Evolutionary conservation across 1,140 invertebrate genomes (phyloP), one percentile per base, ranked within the genome.

Genomic region (Gonioctena quinquepunctata): DNA sequence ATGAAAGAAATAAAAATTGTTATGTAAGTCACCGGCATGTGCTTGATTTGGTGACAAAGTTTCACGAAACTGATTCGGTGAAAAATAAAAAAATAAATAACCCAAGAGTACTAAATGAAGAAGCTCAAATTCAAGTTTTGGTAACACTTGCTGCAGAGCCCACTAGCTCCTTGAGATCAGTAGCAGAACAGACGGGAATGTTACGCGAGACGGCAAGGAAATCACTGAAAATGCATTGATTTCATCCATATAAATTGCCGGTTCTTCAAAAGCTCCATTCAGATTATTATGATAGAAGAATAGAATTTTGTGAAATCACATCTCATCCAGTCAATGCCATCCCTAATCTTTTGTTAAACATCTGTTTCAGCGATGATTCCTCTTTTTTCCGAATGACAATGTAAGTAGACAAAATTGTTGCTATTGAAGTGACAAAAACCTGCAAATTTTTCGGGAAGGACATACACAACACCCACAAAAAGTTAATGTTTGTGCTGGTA

Each of bases 401-500:
- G 19, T 6, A 8, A 25, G 22, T 57, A 11, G 23, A 25, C 56
- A 57, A 22, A 57, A 57, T 25, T 57, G 18, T 57, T 19, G 19
- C 22, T 57, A 22, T 19, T 57, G 19, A 6, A 19, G 13, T 50
- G 49, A 50, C 49, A 16, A 4, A n/a, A 50, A 50, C 18, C 49
- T 19, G 4, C 4, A 19, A 5, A 50, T 5, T 4, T 50, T 50
- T n/a, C 49, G 19, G 4, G 49, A 19, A 19, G 49, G 4, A 3
- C 49, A 50, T n/a, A 50, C 3, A 48, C 26, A 63, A 4, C 18
- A 63, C 26, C 28, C 28, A 33, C 19, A 18, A 42, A 63, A 6
- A 63, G 16, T 63, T 28, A 33, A 33, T 22, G 28, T 63, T 33
- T 63, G 61, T 25, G n/a, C 3, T 42, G 61, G 61, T 63, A 63